Percentiles rank a stretch among this genome's conserved stretches.
These are phyloP conservation scores for Gallirallus australis DNA, from an alignment of 2,797 vertebrate genomes.

Conservation along the genomic window DNA sequence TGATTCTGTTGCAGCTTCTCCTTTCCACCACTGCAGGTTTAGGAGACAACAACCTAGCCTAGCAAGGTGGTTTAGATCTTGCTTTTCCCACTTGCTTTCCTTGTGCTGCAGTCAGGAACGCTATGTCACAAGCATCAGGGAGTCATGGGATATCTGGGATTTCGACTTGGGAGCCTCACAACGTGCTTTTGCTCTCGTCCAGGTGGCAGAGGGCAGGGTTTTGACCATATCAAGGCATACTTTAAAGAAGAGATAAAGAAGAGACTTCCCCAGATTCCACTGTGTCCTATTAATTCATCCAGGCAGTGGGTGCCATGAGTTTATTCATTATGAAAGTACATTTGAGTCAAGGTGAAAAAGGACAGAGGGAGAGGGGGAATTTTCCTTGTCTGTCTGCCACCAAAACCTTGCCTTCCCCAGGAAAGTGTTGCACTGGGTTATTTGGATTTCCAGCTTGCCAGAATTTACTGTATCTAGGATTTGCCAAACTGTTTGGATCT, in stretches of 20 bases:
- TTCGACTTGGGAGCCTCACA: not conserved
- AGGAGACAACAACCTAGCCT: not conserved
- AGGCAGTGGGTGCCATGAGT: not conserved
- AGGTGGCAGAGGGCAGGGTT: not conserved
- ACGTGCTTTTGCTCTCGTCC: not conserved
- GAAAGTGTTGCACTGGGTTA: not conserved
- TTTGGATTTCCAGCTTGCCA: not conserved
- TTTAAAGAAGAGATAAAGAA: not conserved
- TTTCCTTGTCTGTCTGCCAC: not conserved
- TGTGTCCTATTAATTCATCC: not conserved
- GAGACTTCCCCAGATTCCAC: not conserved
- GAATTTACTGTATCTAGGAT: constrained; percentile 3
- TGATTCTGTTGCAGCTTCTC: not conserved
- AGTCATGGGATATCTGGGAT: not conserved
- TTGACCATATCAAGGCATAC: not conserved
- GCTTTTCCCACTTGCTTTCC: not conserved
- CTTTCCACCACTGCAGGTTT: not conserved
- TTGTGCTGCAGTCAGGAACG: rapidly evolving
- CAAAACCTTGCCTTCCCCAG: not conserved
- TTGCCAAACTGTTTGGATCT: not conserved
- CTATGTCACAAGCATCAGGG: rapidly evolving
- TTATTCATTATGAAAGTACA: not conserved
- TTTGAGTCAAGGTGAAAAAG: not conserved
- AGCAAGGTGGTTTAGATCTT: not conserved
- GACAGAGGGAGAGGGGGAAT: not conserved